Percentiles rank a stretch among this genome's conserved stretches.
Evolutionary conservation across 2,113 vertebrate genomes (phyloP).

Genomic region (Hippocampus zosterae): DNA sequence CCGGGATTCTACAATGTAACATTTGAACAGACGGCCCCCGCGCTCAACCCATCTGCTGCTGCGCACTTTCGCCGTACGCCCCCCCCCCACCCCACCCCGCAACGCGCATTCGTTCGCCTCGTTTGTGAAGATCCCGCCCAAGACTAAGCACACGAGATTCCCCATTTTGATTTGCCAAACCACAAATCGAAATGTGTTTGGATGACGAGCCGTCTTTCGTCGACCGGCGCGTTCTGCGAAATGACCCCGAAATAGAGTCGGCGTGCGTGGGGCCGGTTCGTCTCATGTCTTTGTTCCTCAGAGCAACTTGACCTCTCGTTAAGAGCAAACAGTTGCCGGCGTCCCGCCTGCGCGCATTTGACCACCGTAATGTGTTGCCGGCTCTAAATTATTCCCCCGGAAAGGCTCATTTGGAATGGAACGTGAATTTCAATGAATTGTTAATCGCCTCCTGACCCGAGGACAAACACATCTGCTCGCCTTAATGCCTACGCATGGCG

Average conservation of each 20-base stretch:
- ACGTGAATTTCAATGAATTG: conserved; percentile 24
- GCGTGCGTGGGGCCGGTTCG: not conserved
- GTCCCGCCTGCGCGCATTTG: conserved; percentile 21
- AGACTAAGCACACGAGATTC: not conserved
- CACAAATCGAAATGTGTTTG: not conserved
- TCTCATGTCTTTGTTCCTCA: conserved; percentile 13
- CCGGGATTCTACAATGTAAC: conserved; percentile 25
- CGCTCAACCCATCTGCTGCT: conserved; percentile 39
- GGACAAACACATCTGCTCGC: conserved; percentile 17
- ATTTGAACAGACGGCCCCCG: conserved; percentile 37
- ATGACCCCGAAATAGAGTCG: conserved; percentile 3
- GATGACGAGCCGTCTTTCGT: not conserved
- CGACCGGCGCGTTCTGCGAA: not conserved
- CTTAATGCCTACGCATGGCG: not conserved
- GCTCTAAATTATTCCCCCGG: not conserved
- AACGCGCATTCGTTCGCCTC: conserved; percentile 25
- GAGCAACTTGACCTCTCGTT: conserved; percentile 8
- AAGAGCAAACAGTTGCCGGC: conserved; percentile 12
- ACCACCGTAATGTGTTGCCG: conserved; percentile 27
- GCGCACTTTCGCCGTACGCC: conserved; percentile 46
- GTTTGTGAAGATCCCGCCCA: conserved; percentile 13
- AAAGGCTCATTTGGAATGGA: conserved; percentile 13
- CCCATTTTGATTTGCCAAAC: not conserved
- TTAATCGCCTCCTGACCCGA: conserved; percentile 37
- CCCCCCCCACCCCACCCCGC: conserved; percentile 23